Evolutionary conservation across 2,888 invertebrate genomes (phyloP).

Genomic region (Amphiduros pacificus): DNA sequence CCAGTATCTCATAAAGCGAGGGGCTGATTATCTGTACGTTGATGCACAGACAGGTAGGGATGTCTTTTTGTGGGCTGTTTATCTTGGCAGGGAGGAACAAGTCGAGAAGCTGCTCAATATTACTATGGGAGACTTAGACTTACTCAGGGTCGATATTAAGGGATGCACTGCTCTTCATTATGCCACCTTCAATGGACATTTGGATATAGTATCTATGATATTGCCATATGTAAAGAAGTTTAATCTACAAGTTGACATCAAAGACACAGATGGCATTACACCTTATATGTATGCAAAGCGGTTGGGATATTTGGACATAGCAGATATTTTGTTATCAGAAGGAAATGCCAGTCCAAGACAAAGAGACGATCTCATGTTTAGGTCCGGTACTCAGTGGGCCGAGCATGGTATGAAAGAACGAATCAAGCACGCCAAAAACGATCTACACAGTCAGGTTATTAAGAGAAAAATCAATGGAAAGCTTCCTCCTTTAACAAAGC

Average conservation of each 20-base stretch:
- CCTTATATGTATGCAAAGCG: slow-evolving; percentile 49
- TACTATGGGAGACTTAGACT: slow-evolving; percentile 44
- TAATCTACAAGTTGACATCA: slow-evolving; percentile 44
- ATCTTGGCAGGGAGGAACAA: slow-evolving; percentile 34
- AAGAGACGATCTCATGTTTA: slow-evolving; percentile 31
- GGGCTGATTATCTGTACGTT: slow-evolving; percentile 36
- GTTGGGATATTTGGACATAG: slow-evolving; percentile 40
- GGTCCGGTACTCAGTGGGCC: slow-evolving; percentile 8
- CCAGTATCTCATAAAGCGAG: slow-evolving; percentile 36
- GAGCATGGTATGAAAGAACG: slow-evolving; percentile 10
- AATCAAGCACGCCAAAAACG: not conserved
- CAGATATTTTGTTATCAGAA: slow-evolving; percentile 35
- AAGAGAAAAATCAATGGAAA: slow-evolving; percentile 11
- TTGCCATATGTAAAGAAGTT: slow-evolving; percentile 40
- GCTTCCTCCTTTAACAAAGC: not conserved
- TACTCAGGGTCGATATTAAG: slow-evolving; percentile 39
- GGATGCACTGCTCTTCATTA: slow-evolving; percentile 50
- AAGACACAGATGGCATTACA: slow-evolving; percentile 46
- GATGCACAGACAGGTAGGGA: slow-evolving; percentile 37
- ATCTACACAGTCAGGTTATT: not conserved
- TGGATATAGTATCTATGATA: slow-evolving; percentile 36
- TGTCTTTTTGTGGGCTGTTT: slow-evolving; percentile 44
- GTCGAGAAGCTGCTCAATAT: slow-evolving; percentile 35
- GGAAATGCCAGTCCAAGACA: slow-evolving; percentile 39
- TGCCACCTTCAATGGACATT: slow-evolving; percentile 39